A percentile compares a stretch with the other conserved stretches of the same genome.
Evolutionary conservation across 1,140 invertebrate genomes (phyloP).

Genomic region (Atta texana): DNA sequence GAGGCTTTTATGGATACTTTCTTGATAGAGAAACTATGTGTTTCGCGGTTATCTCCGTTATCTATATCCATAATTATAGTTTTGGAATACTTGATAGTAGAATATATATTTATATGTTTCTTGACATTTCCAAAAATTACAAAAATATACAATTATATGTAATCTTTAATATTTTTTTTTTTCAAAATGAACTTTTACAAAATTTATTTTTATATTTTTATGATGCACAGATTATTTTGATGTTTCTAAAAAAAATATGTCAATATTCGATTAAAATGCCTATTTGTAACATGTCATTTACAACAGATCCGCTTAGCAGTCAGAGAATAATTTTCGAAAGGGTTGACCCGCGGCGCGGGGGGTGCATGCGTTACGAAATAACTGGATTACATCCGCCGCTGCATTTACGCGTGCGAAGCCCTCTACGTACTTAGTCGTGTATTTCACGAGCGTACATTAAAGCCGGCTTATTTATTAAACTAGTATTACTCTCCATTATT

Average conservation of each 20-base stretch:
- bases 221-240: neutral
- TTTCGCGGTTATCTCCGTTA: too few species aligned
- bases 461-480: slow-evolving; percentile 55
- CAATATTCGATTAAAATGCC: neutral
- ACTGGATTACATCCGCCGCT: slow-evolving; percentile 50
- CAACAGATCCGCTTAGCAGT: neutral
- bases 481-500: slow-evolving; percentile 59
- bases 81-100: too few species aligned
- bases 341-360: neutral
- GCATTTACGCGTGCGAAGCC: slow-evolving; percentile 24
- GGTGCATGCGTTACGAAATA: slow-evolving; percentile 23
- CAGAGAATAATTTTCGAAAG: slow-evolving; percentile 48
- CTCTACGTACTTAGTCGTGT: slow-evolving; percentile 35
- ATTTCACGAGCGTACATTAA: slow-evolving; percentile 50
- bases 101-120: too few species aligned
- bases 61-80: too few species aligned
- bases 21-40: too few species aligned
- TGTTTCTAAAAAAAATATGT: neutral
- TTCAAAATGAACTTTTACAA: neutral
- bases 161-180: neutral
- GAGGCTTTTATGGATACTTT: too few species aligned
- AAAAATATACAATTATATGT: neutral
- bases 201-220: neutral
- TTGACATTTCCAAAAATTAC: too few species aligned
- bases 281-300: neutral